Base-by-base conservation (phyloP, 1,140 invertebrate genomes). In the Nasonia vitripennis region DNA sequence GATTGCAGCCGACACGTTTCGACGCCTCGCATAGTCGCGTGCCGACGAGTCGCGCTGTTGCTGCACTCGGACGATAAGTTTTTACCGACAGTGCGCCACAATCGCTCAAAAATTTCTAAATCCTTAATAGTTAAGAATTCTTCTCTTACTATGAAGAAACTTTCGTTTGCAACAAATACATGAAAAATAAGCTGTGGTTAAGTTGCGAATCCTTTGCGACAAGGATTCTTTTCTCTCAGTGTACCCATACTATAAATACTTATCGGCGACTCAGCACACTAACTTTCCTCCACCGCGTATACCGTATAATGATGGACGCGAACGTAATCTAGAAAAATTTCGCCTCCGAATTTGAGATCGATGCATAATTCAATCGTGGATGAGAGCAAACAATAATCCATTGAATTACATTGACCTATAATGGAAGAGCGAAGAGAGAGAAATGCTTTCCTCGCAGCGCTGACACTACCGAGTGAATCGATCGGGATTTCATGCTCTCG, bases 341-440 rank as follows among this genome's bases (percentile, higher is more conserved):
- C n/a, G 23, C 11, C 11, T 31, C 67, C 67, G 1, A 70, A 27
- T 14, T 70, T 23, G 67, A n/a, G 27, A 70, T n/a, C 27, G 67
- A 45, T 31, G 23, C 27, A 27, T 23, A 70, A 70, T 70, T 70
- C 27, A n/a, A 70, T 70, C 17, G 41, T 7, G 41, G 41, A 70
- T 10, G 10, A 70, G 23, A 70, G 67, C 48, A 31, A 67, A 79
- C 48, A 79, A 79, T 79, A 79, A 79, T 79, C 78, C 27, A 79
- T 79, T 79, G 2, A 67, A 79, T 79, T 79, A 45, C n/a, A 20
- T 20, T 17, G 75, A 37, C 41, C 51, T 78, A 27, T 27, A 45
- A 77, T 77, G n/a, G 41, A 20, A 41, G 9, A 37, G 0, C 27
- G 71, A 2, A 27, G 34, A 74, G 37, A 34, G 73, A 74, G n/a